These are phyloP conservation scores for Limenitis camilla DNA, from an alignment of 2,888 invertebrate species.

Conservation along the genomic window DNA sequence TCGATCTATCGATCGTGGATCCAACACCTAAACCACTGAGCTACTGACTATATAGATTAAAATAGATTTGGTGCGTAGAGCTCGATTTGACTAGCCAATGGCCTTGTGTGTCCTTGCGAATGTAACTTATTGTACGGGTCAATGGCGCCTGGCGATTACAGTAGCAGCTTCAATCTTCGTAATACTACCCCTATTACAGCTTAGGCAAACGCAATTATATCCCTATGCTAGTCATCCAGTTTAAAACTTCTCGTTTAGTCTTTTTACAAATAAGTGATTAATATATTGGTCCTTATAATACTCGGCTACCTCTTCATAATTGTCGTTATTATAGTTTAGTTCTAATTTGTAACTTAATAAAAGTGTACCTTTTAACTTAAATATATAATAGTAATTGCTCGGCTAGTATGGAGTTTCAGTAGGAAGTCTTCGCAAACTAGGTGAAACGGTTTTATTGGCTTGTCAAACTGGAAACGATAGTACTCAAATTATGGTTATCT, in stretches of 20 bases:
- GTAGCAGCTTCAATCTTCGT: slow-evolving; percentile 15
- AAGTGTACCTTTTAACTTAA: not conserved
- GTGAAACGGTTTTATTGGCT: slow-evolving; percentile 1
- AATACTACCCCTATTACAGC: slow-evolving; percentile 18
- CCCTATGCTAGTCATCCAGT: slow-evolving; percentile 4
- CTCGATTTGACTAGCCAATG: not conserved
- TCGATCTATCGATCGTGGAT: too few relatives aligned
- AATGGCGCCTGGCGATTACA: slow-evolving; percentile 24
- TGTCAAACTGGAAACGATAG: slow-evolving; percentile 4
- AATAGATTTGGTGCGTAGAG: too few relatives aligned
- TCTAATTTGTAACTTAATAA: too few relatives aligned
- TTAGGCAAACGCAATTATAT: slow-evolving; percentile 6
- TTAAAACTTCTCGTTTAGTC: too few relatives aligned
- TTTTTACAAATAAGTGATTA: too few relatives aligned
- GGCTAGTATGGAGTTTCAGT: not conserved
- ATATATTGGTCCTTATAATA: too few relatives aligned
- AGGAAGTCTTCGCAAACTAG: not conserved
- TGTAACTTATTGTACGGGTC: slow-evolving; percentile 35
- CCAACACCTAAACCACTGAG: too few relatives aligned
- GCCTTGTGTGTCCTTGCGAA: slow-evolving; percentile 15
- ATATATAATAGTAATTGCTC: not conserved
- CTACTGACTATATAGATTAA: too few relatives aligned
- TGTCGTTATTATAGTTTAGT: too few relatives aligned
- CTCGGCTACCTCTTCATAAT: too few relatives aligned
- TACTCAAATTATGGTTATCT: slow-evolving; percentile 8